Conservation (phyloP, 1,140 invertebrate species). For the Panagrolaimus sp. region DNA sequence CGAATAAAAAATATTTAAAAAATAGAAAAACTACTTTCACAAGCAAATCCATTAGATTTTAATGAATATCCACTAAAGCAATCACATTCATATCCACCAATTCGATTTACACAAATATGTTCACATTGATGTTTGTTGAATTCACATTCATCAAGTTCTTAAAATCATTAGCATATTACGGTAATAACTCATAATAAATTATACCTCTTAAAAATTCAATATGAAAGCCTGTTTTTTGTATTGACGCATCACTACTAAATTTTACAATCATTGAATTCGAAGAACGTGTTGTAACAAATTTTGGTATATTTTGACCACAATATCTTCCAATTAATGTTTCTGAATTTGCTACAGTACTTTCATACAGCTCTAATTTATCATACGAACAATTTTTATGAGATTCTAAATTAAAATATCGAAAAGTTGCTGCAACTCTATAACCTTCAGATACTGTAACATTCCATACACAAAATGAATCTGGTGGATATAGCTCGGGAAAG, state of each 20-base stretch:
- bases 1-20: neutral
- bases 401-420: conserved; percentile 73
- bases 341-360: conserved; percentile 70
- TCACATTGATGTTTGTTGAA: conserved; percentile 82
- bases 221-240: conserved; percentile 91
- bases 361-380: conserved; percentile 81
- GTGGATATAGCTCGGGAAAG: conserved; percentile 90
- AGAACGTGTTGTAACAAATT: conserved; percentile 73
- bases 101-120: conserved; percentile 87
- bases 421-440: conserved; percentile 72
- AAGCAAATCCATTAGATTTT: conserved; percentile 90
- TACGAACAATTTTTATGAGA: conserved; percentile 96
- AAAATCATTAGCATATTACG: conserved; percentile 23
- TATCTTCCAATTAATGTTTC: conserved; percentile 77
- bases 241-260: conserved; percentile 90
- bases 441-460: conserved; percentile 80
- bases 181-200: too few relatives aligned
- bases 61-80: conserved; percentile 90
- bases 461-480: conserved; percentile 93
- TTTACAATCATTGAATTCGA: conserved; percentile 84
- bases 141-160: conserved; percentile 88
- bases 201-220: conserved; percentile 83
- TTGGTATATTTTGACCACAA: conserved; percentile 89
- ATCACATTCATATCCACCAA: conserved; percentile 85
- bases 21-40: conserved; percentile 70